A percentile compares a stretch with the other conserved stretches of the same genome.
Conservation (phyloP, 2,888 invertebrate species). For the Lypha dubia region DNA sequence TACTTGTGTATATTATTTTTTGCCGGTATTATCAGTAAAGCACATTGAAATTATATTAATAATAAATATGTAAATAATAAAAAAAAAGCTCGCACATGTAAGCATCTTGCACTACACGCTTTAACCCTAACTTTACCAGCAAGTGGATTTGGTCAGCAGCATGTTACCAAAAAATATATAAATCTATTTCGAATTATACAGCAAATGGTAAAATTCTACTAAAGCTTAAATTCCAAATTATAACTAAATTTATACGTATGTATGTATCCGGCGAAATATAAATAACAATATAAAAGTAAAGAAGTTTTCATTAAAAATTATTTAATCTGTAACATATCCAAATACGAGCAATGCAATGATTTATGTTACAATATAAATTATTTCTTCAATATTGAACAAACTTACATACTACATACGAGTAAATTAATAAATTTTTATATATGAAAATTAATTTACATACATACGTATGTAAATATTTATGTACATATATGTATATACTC, state of each 20-base stretch:
- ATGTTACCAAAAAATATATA: too few relatives aligned
- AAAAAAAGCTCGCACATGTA: too few relatives aligned
- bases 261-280: too few relatives aligned
- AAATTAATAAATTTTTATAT: conserved; percentile 33
- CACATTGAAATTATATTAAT: conserved; percentile 23
- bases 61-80: neutral
- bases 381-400: too few relatives aligned
- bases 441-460: conserved; percentile 22
- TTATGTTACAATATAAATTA: neutral
- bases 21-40: conserved; percentile 37
- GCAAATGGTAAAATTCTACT: too few relatives aligned
- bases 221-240: too few relatives aligned
- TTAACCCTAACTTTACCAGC: neutral
- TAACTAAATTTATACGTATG: too few relatives aligned
- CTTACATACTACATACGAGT: too few relatives aligned
- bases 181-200: too few relatives aligned
- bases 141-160: neutral
- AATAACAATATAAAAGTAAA: too few relatives aligned
- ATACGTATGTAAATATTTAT: neutral
- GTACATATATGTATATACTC: neutral
- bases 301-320: too few relatives aligned
- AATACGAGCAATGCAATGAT: neutral
- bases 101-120: too few relatives aligned
- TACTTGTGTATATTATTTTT: neutral
- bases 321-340: neutral